Evolutionary conservation across 2,888 invertebrate species (phyloP).

Genomic region (Carabus problematicus): DNA sequence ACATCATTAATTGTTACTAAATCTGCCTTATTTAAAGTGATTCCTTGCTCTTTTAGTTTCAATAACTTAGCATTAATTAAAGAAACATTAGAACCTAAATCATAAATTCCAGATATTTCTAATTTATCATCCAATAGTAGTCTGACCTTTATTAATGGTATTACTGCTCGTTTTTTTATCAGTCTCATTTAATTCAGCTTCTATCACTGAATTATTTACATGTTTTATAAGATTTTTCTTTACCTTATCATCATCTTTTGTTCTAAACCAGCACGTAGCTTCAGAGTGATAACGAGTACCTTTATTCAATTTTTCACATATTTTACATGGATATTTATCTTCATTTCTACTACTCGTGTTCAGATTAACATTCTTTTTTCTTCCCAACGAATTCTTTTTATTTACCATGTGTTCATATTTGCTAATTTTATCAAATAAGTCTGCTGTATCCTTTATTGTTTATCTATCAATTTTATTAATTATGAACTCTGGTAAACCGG

Average conservation of each 20-base stretch:
- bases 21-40: slow-evolving; percentile 15
- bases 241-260: slow-evolving; percentile 17
- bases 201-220: slow-evolving; percentile 45
- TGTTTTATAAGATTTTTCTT: slow-evolving; percentile 22
- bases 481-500: slow-evolving; percentile 24
- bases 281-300: slow-evolving; percentile 33
- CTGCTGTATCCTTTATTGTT: slow-evolving; percentile 15
- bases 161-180: slow-evolving; percentile 42
- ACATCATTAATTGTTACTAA: slow-evolving; percentile 34
- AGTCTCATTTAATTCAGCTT: slow-evolving; percentile 43
- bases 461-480: slow-evolving; percentile 22
- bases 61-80: slow-evolving; percentile 48
- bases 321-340: slow-evolving; percentile 18
- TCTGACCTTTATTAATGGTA: slow-evolving; percentile 48
- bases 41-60: slow-evolving; percentile 40
- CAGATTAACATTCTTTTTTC: too few relatives aligned
- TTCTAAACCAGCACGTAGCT: slow-evolving; percentile 26
- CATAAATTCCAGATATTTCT: slow-evolving; percentile 47
- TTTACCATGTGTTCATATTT: slow-evolving; percentile 9
- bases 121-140: slow-evolving; percentile 45
- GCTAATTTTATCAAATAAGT: slow-evolving; percentile 10
- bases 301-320: slow-evolving; percentile 21
- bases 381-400: too few relatives aligned
- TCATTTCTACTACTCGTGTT: too few relatives aligned
- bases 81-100: slow-evolving; percentile 48